phyloP scores from a whole-genome alignment of 1,140 invertebrate species.

The Hydropsyche tenuis region DNA sequence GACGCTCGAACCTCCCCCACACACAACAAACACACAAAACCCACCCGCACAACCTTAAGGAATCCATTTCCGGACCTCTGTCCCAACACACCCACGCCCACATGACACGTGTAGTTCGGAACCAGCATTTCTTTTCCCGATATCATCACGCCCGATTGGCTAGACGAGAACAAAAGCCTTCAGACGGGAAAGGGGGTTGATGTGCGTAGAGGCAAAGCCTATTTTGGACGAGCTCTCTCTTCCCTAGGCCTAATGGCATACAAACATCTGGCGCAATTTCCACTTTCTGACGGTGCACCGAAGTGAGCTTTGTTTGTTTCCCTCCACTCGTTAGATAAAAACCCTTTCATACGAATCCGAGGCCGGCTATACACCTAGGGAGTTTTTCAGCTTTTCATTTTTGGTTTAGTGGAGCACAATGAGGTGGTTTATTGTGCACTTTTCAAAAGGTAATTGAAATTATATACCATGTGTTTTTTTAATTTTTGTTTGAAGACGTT shows the following conservation, averaged over 20 bases:
- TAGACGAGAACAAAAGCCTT: background rate
- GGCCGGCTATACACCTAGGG: background rate
- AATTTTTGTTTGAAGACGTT: no score
- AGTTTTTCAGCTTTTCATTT: constrained; percentile 10
- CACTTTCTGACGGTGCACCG: constrained; percentile 34
- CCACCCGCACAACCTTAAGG: no score
- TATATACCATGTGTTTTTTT: no score
- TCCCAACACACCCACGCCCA: background rate
- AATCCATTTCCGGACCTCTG: constrained; percentile 1
- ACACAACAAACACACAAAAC: no score
- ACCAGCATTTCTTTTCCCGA: background rate
- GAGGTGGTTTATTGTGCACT: no score
- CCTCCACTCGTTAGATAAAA: constrained; percentile 33
- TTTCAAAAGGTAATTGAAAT: no score
- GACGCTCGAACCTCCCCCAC: no score
- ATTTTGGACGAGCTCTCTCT: background rate
- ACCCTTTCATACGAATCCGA: constrained; percentile 20
- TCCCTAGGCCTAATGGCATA: constrained; percentile 22
- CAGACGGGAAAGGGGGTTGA: background rate
- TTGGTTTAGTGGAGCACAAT: background rate
- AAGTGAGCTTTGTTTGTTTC: constrained; percentile 36
- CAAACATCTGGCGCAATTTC: constrained; percentile 36
- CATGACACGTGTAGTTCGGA: background rate
- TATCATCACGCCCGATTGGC: constrained; percentile 16
- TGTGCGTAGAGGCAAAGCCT: background rate